Evolutionary conservation across 2,888 invertebrate genomes (phyloP).

Genomic region (Troilus luridus): DNA sequence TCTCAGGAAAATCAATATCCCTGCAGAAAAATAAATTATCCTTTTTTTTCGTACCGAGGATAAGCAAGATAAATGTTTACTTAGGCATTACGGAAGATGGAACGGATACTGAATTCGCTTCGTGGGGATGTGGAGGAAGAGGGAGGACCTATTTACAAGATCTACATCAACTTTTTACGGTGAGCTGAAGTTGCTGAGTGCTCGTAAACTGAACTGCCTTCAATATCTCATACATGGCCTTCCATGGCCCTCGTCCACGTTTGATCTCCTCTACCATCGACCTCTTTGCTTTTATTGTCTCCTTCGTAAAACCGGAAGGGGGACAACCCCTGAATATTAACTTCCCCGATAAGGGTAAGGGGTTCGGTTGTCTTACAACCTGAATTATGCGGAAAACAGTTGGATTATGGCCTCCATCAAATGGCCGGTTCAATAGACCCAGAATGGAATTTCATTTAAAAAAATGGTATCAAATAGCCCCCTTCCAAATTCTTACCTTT

Average conservation of each 20-base stretch:
- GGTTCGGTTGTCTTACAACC: neutral
- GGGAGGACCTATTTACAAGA: constrained; percentile 10
- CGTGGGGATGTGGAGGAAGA: neutral
- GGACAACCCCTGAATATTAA: neutral
- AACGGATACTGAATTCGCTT: neutral
- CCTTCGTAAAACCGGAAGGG: neutral
- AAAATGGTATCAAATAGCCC: neutral
- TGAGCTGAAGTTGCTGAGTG: neutral
- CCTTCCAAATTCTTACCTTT: neutral
- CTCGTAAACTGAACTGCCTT: neutral
- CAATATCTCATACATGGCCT: constrained; percentile 3
- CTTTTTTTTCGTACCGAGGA: too few species aligned
- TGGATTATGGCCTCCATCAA: neutral
- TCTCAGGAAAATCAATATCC: too few species aligned
- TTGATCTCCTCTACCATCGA: neutral
- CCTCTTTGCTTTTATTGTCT: neutral
- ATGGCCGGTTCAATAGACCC: neutral
- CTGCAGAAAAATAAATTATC: too few species aligned
- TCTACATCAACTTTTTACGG: constrained; percentile 30
- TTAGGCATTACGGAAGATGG: neutral
- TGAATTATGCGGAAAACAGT: neutral
- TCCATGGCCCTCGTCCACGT: neutral
- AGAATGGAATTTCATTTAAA: neutral
- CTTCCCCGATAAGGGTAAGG: neutral
- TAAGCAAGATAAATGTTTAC: neutral